A percentile compares a stretch with the other conserved stretches of the same genome.
phyloP scores from a whole-genome alignment of 1,140 invertebrate genomes.

The Chironomus tepperi region DNA sequence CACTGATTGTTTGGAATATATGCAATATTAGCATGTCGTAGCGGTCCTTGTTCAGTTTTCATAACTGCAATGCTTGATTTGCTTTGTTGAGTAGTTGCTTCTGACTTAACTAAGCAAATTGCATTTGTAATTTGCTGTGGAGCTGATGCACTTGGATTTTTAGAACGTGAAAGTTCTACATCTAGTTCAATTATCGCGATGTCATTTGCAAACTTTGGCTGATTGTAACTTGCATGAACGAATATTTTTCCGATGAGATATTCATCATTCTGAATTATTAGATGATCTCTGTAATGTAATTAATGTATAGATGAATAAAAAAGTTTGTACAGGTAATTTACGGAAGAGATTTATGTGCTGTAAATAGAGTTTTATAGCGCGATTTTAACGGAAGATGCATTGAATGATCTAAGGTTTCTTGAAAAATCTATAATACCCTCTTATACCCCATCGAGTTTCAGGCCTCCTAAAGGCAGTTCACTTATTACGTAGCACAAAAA shows the following conservation, averaged over 20 bases:
- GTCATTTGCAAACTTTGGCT: conserved; percentile 12
- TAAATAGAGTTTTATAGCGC: too few species aligned
- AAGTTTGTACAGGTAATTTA: too few species aligned
- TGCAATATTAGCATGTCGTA: neutral
- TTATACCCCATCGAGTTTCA: too few species aligned
- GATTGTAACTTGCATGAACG: neutral
- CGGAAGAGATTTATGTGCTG: too few species aligned
- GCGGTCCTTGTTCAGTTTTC: neutral
- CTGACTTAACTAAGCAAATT: neutral
- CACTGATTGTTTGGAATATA: neutral
- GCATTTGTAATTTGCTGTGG: neutral
- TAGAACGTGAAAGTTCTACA: neutral
- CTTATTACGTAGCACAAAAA: too few species aligned
- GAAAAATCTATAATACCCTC: too few species aligned
- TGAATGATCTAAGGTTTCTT: too few species aligned
- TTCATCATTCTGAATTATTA: neutral
- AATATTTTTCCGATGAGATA: neutral
- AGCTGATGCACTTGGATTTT: too few species aligned
- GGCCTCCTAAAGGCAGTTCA: too few species aligned
- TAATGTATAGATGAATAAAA: neutral
- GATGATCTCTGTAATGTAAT: neutral
- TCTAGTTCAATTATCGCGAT: conserved; percentile 12
- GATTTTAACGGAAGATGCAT: too few species aligned
- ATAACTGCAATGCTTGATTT: neutral
- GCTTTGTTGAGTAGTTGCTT: neutral